These are phyloP conservation scores for Xiphophorus hellerii DNA, from an alignment of 2,113 vertebrate genomes.

Conservation along the genomic window DNA sequence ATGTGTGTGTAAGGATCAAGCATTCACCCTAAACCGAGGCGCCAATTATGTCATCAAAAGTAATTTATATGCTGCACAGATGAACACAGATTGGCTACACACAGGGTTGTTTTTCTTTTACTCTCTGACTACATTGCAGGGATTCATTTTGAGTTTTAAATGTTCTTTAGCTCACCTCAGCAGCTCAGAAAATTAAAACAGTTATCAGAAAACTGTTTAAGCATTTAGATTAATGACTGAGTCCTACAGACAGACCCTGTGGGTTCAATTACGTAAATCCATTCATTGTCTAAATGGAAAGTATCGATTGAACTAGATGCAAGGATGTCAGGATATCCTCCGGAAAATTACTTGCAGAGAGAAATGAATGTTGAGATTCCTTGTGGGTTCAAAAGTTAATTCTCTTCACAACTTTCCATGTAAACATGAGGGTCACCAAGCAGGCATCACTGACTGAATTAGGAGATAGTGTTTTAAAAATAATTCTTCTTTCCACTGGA, in stretches of 20 bases:
- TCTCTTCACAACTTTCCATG: not conserved
- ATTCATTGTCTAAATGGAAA: constrained; percentile 66
- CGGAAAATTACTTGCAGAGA: constrained; percentile 26
- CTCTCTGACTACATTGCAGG: constrained; percentile 1
- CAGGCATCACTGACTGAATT: not conserved
- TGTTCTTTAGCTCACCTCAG: constrained; percentile 34
- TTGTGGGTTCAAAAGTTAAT: not conserved
- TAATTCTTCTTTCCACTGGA: not conserved
- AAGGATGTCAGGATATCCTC: constrained; percentile 42
- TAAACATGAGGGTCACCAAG: not conserved
- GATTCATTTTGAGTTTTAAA: constrained; percentile 24
- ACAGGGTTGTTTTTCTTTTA: not conserved
- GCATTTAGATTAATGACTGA: constrained; percentile 55
- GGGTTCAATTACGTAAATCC: constrained; percentile 62
- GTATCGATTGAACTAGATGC: constrained; percentile 54
- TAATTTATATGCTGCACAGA: not conserved
- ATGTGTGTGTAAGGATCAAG: constrained; percentile 14
- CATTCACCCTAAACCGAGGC: constrained; percentile 1
- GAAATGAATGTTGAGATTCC: constrained; percentile 2
- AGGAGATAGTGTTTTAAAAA: not conserved
- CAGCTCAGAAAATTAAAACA: constrained; percentile 33
- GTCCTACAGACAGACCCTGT: constrained; percentile 26
- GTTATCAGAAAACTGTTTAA: constrained; percentile 53
- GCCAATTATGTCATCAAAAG: constrained; percentile 1
- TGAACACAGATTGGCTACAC: not conserved